Base-by-base conservation (phyloP, 2,888 invertebrate genomes). In the Galeruca laticollis region DNA sequence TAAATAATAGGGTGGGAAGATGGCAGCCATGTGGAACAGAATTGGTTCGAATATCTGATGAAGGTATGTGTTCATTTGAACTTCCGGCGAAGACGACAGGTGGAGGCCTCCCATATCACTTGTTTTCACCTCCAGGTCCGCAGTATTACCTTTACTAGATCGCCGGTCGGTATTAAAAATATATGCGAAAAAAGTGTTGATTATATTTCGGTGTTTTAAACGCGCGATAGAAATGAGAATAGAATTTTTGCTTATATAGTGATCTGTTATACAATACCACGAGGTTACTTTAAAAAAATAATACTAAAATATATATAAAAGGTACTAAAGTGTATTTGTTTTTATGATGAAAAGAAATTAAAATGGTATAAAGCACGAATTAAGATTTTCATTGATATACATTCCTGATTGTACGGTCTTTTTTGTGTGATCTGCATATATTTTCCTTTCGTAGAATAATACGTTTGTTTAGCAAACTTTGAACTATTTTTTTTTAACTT, bases 1-100 rank as follows among this genome's bases (percentile, higher is more conserved):
- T 66, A 65, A 72, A 75, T 75, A 73, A 75, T 73, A 72, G 75
- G 75, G 75, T 75, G 75, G 75, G 75, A 75, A 75, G 68, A 69
- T 65, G 43, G 60, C 75, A 74, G 70, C 71, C 67, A 68, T 68
- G 75, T 70, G 75, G 74, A 75, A 75, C 75, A 71, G 68, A 73
- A 75, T 74, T 70, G 72, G 75, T 70, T 75, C 72, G 75, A 71
- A 74, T 73, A 74, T 74, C 75, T 75, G 69, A 72, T 69, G 73
- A 26, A 51, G 54, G 54, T 54, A 54, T 72, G 69, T 70, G 70
- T 70, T 70, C 67, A 70, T 69, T 71, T 74, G 71, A 72, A 75
- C 73, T 75, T 75, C 75, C 75, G 72, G 62, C 62, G 71, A 70
- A 64, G 67, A 68, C 75, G 75, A 74, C 75, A 75, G 75, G 75